Base-by-base conservation (phyloP, 2,113 vertebrate genomes). In the Pipa parva region DNA sequence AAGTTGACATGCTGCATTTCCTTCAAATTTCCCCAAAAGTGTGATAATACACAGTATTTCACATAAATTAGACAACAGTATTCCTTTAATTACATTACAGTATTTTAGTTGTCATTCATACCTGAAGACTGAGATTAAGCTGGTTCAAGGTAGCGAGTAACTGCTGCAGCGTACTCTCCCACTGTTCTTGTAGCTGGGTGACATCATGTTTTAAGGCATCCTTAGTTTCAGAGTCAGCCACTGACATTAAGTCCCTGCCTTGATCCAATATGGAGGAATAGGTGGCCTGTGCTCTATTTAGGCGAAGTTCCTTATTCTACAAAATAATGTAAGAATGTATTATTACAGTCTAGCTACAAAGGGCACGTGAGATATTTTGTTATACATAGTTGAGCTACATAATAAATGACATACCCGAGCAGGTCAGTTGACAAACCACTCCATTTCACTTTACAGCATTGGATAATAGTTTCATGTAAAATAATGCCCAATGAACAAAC, bases 291-390 rank as follows among this genome's bases (percentile, higher is more conserved):
- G 87, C 78, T 55, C 92, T 90, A 75, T 88, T 88, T 71, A 95
- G 85, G 67, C 87, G 64, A 69, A 87, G 78, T 48, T 89, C 83
- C 6, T 86, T 88, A 58, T 81, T 84, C 96, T 98, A 72, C 3
- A 42, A 42, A n/a, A n/a, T n/a, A 42, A 42, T 42, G n/a, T n/a
- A 42, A 17, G 17, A 18, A 2, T 42, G 15, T 17, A 3, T 17
- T 42, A 2, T 42, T 42, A 42, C 39, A 42, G 15, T 1, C 10
- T 49, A 49, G 22, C 7, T 13, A 49, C 7, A 18, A n/a, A 46
- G 18, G 18, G 7, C 7, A 10, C 13, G 39, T 15, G 13, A 5
- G 39, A 10, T 17, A 15, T n/a, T 45, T 45, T 4, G 17, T 15
- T 45, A 5, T 17, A 46, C 1, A 3, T 18, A 20, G 7, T 36